phyloP scores from a whole-genome alignment of 1,140 invertebrate genomes.

The Diorhabda elongata region DNA sequence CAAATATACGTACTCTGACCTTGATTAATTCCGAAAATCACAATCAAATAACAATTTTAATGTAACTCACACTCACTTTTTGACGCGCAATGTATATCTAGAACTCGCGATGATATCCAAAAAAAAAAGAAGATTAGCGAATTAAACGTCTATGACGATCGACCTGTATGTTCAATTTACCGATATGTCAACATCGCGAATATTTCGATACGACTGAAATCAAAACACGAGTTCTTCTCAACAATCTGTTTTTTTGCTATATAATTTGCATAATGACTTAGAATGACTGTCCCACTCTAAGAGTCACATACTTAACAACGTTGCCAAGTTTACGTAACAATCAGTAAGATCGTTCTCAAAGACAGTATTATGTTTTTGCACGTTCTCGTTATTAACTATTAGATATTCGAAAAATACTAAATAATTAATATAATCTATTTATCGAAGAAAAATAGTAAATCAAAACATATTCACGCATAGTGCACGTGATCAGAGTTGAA shows the following conservation, averaged over 20 bases:
- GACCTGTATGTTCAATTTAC: background rate
- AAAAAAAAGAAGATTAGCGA: background rate
- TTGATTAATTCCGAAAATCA: too few relatives aligned
- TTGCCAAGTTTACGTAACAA: background rate
- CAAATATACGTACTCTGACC: too few relatives aligned
- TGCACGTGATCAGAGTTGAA: too few relatives aligned
- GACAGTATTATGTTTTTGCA: too few relatives aligned
- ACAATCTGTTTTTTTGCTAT: constrained; percentile 26
- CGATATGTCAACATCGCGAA: constrained; percentile 25
- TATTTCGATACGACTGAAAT: constrained; percentile 21
- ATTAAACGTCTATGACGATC: background rate
- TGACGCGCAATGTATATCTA: constrained; percentile 3
- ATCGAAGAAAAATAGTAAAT: too few relatives aligned
- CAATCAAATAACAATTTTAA: too few relatives aligned
- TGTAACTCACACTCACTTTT: constrained; percentile 22
- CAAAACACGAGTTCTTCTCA: constrained; percentile 18
- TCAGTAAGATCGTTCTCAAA: too few relatives aligned
- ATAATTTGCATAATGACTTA: constrained; percentile 31
- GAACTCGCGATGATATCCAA: constrained; percentile 2
- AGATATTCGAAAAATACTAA: too few relatives aligned
- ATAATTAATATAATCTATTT: too few relatives aligned
- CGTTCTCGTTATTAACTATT: too few relatives aligned
- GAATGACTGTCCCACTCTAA: constrained; percentile 19
- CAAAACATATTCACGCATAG: too few relatives aligned
- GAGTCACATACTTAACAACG: background rate